phyloP scores from a whole-genome alignment of 2,113 vertebrate species.

The Aleadryas rufinucha region DNA sequence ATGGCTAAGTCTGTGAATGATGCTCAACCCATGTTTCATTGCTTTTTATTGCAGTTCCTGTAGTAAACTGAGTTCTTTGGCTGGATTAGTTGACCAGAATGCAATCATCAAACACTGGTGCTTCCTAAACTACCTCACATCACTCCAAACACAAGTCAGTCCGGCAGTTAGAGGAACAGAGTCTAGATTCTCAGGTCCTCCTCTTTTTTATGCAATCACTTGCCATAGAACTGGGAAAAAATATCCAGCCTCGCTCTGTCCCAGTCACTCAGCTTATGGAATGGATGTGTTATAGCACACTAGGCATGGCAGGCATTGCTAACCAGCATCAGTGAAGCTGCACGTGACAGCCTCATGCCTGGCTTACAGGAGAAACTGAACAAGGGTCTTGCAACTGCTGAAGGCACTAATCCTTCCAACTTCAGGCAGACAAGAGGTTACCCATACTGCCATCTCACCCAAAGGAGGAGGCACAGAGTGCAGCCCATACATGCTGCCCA shows the following conservation, averaged over 20 bases:
- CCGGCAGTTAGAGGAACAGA: neutral
- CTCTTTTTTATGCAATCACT: neutral
- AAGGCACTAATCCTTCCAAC: neutral
- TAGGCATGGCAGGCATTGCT: neutral
- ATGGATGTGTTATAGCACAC: neutral
- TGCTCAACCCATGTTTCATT: neutral
- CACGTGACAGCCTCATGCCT: neutral
- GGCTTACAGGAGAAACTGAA: neutral
- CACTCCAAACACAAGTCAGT: neutral
- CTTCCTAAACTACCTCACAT: neutral
- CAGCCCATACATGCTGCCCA: neutral
- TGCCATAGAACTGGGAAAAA: neutral
- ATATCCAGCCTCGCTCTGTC: neutral
- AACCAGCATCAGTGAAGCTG: neutral
- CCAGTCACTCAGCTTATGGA: neutral
- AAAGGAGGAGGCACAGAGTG: neutral
- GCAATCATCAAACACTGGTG: neutral
- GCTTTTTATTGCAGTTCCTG: neutral
- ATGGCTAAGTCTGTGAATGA: neutral
- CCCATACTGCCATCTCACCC: neutral
- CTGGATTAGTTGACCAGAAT: neutral
- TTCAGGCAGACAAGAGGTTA: neutral
- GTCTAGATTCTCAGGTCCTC: neutral
- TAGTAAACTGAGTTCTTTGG: neutral
- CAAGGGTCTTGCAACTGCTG: neutral